phyloP scores from a whole-genome alignment of 2,888 invertebrate species.

The Xanthorhoe designata region DNA sequence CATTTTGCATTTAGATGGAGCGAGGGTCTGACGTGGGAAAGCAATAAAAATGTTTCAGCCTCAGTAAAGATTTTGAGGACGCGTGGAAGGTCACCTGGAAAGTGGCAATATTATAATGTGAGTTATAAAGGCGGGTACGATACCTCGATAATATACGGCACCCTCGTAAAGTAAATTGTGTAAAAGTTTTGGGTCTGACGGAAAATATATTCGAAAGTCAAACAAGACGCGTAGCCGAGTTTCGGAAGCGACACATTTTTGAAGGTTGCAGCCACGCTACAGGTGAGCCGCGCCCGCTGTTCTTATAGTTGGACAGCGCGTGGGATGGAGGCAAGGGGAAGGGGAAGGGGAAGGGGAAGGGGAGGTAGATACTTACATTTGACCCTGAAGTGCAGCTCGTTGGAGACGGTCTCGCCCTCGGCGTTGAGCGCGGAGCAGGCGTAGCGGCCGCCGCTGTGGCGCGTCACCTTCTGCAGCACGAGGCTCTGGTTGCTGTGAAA shows the following conservation, averaged over 20 bases:
- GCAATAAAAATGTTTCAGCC: slow-evolving; percentile 44
- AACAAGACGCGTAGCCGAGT: slow-evolving; percentile 9
- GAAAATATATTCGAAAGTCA: slow-evolving; percentile 19
- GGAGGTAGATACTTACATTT: slow-evolving; percentile 90
- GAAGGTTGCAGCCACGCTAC: background rate
- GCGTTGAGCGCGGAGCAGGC: slow-evolving; percentile 95
- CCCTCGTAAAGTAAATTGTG: slow-evolving; percentile 38
- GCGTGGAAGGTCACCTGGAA: slow-evolving; percentile 41
- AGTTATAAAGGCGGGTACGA: slow-evolving; percentile 36
- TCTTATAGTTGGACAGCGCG: too few relatives aligned
- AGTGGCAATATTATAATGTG: slow-evolving; percentile 41
- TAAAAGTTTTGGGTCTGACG: slow-evolving; percentile 29
- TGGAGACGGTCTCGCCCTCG: slow-evolving; percentile 95
- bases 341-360: background rate
- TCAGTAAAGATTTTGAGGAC: slow-evolving; percentile 36
- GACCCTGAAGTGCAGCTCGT: slow-evolving; percentile 93
- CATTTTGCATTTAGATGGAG: slow-evolving; percentile 45
- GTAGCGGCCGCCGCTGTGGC: slow-evolving; percentile 94
- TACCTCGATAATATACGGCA: slow-evolving; percentile 36
- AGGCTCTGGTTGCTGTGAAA: slow-evolving; percentile 97
- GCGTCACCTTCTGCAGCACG: slow-evolving; percentile 95
- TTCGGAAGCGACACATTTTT: background rate
- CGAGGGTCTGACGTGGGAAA: slow-evolving; percentile 42
- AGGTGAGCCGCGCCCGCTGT: background rate
- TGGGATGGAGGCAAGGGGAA: too few relatives aligned